These are phyloP conservation scores for Macrostomum cliftonense DNA, from an alignment of 2,888 invertebrate genomes.

Conservation along the genomic window DNA sequence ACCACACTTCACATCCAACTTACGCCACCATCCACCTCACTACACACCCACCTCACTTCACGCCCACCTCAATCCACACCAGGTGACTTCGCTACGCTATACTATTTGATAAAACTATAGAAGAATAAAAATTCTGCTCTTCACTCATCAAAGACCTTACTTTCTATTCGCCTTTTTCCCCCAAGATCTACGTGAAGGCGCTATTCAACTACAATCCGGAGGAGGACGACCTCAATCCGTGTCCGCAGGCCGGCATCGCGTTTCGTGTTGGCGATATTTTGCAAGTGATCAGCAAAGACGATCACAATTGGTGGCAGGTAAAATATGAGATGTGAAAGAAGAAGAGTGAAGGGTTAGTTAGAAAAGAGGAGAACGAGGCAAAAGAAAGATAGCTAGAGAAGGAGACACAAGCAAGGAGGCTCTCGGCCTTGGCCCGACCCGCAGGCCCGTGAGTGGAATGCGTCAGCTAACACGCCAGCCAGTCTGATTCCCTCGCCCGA, in stretches of 20 bases:
- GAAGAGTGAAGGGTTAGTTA: too few species aligned
- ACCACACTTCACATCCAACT: too few species aligned
- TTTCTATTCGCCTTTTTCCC: too few species aligned
- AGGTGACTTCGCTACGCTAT: too few species aligned
- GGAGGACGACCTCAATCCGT: slow-evolving; percentile 93
- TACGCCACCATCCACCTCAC: too few species aligned
- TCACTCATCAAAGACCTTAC: too few species aligned
- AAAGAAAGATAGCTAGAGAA: too few species aligned
- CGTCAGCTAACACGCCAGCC: slow-evolving; percentile 52
- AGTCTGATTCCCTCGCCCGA: slow-evolving; percentile 95
- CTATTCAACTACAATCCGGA: slow-evolving; percentile 93
- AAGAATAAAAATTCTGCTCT: too few species aligned
- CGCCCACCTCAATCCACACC: too few species aligned
- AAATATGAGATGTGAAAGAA: slow-evolving; percentile 31
- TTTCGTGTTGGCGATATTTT: slow-evolving; percentile 91
- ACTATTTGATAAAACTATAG: too few species aligned
- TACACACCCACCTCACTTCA: too few species aligned
- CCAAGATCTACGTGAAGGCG: slow-evolving; percentile 91
- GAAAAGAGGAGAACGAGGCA: too few species aligned
- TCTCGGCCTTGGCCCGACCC: background rate
- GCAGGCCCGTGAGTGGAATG: background rate
- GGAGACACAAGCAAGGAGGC: background rate
- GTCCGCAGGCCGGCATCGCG: slow-evolving; percentile 90
- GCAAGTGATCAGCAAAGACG: slow-evolving; percentile 93
- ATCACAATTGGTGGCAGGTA: slow-evolving; percentile 99